Conservation (phyloP, 2,888 invertebrate genomes). For the Prenolepis imparis region DNA sequence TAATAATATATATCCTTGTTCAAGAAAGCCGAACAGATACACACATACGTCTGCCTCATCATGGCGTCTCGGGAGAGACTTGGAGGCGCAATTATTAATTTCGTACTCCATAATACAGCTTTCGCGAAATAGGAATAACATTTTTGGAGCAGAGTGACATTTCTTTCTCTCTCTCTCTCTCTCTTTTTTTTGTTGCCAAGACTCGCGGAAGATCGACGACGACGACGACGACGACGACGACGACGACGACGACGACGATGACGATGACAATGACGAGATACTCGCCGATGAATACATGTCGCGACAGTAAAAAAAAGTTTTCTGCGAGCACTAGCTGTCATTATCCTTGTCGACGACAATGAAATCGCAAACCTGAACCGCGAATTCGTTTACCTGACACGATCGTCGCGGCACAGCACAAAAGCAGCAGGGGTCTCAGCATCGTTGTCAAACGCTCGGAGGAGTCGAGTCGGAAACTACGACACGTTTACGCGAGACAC, state of each 20-base stretch:
- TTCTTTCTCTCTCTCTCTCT: background rate
- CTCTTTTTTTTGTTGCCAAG: background rate
- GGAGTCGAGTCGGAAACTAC: slow-evolving; percentile 21
- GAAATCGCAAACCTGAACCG: background rate
- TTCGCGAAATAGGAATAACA: background rate
- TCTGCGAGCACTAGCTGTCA: background rate
- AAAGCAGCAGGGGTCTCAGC: slow-evolving; percentile 69
- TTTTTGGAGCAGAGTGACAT: background rate
- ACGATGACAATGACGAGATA: background rate
- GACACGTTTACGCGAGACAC: background rate
- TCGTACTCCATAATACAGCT: background rate
- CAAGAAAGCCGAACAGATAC: background rate
- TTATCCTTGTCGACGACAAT: slow-evolving; percentile 13
- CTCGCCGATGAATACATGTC: background rate
- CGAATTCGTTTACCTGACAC: slow-evolving; percentile 71
- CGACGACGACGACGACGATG: background rate
- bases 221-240: background rate
- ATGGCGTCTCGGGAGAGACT: slow-evolving; percentile 31
- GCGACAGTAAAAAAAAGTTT: background rate
- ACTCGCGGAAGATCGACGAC: background rate
- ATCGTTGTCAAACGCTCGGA: slow-evolving; percentile 51
- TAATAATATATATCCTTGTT: background rate
- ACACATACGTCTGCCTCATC: slow-evolving; percentile 21
- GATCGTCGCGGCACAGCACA: slow-evolving; percentile 69
- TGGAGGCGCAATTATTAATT: slow-evolving; percentile 23